Base-by-base conservation (phyloP, 2,113 vertebrate genomes). In the Gadus macrocephalus region DNA sequence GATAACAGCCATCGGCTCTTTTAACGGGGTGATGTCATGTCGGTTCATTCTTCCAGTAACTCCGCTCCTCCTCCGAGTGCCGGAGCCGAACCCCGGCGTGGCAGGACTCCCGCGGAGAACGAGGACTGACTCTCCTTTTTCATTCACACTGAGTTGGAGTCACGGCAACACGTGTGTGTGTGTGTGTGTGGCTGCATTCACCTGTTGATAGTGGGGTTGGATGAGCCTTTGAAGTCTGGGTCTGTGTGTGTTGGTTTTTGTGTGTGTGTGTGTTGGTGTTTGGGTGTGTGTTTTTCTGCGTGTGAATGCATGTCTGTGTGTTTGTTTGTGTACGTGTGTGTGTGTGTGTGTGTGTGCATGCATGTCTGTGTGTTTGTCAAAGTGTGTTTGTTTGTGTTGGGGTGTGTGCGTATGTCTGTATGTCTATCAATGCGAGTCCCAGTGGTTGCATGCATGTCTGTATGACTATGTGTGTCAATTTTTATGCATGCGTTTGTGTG, bases 21-120 rank as follows among this genome's bases (percentile, higher is more conserved):
- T 90, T 90, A 86, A 88, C 68, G 84, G 86, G 79, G 68, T 88
- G 87, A 88, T 88, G 84, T 87, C 85, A 86, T 62, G 67, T 63
- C 79, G 65, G 76, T 75, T 79, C 83, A 77, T 75, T 81, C 73
- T 90, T 89, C 85, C 87, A 88, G 85, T 88, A 90, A 89, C 81
- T 81, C 81, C 22, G 22, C 22, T 87, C 84, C 82, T 87, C 79
- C 71, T 80, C 56, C 64, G 42, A 76, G 68, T 78, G 64, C 66
- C 86, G 88, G 86, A 86, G 72, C 27, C 0, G 71, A 79, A 82
- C 83, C 83, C 74, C 70, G 66, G 72, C 64, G 74, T 70, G 74
- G 81, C 77, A 12, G 68, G 78, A 78, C 67, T 83, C 76, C 78
- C 61, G 65, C 63, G 67, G 74, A 4, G 31, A 25, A 25, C 22